Base-by-base conservation (phyloP, 2,888 invertebrate species). In the Schrankia costaestrigalis region DNA sequence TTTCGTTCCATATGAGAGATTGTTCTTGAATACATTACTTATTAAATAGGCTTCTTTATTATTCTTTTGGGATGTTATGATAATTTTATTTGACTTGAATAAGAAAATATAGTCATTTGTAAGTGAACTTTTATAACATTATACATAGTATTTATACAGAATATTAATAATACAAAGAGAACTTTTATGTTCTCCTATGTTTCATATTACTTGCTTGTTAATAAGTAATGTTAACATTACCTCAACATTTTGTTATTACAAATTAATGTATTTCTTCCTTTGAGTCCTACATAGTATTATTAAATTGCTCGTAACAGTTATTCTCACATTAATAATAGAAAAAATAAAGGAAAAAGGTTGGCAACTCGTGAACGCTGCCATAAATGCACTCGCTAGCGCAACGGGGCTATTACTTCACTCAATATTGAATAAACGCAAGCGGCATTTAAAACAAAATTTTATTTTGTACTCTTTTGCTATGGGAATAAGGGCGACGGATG, bases 371-470 rank as follows among this genome's bases (percentile, higher is more conserved):
- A 63, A 59, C 63, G 65, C 73, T 75, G 71, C 84, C 84, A 81
- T 85, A 86, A 85, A 85, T 85, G 86, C 86, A 86, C 83, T 81
- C 78, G 71, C 81, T 75, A 82, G 82, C 82, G 81, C 84, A 82
- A 79, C 81, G 79, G 78, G 74, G 82, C 79, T 79, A 76, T 76
- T 71, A 71, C 71, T 46, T 33, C 18, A 9, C 25, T 17, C 42
- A 46, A 32, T 31, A 35, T 11, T 31, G 29, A 30, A 56, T 46
- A 9, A 66, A 11, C 38, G 8, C 49, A 74, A 69, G 35, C 51
- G 68, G 40, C 69, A 44, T 51, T 41, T 21, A 33, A 40, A 40
- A 37, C 24, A 18, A 26, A 38, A 39, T 59, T 50, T 45, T 24
- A 70, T 60, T 62, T 30, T 56, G 23, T 18, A 58, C 65, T 42